A percentile compares a stretch with the other conserved stretches of the same genome.
Conservation (phyloP, 1,140 invertebrate genomes). For the Eumaeus atala region DNA sequence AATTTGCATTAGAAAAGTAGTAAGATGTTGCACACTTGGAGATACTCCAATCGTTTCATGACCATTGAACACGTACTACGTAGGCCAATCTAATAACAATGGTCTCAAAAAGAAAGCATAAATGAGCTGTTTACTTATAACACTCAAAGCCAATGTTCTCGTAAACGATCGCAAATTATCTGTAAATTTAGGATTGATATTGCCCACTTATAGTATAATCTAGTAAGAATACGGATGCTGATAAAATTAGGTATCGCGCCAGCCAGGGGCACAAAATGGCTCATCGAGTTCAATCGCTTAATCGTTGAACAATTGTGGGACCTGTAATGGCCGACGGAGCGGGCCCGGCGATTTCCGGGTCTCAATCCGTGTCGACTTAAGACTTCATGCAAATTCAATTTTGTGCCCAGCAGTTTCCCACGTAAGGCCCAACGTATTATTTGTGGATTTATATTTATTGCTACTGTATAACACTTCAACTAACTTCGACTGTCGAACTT, state of each 20-base stretch:
- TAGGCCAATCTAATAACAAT: no score
- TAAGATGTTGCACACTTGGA: no score
- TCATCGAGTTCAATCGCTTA: slow-evolving; percentile 41
- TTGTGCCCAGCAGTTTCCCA: slow-evolving; percentile 63
- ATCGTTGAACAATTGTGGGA: slow-evolving; percentile 49
- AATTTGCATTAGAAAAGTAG: no score
- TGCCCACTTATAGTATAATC: slow-evolving; percentile 4
- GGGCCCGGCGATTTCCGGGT: slow-evolving; percentile 46
- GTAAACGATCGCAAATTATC: slow-evolving; percentile 1
- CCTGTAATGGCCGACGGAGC: slow-evolving; percentile 56
- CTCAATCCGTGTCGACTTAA: slow-evolving; percentile 63
- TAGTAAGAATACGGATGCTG: slow-evolving; percentile 5
- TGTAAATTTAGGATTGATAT: slow-evolving; percentile 6
- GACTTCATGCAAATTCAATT: slow-evolving; percentile 73
- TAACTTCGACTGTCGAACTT: slow-evolving; percentile 73
- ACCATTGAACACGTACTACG: no score
- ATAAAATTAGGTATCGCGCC: slow-evolving; percentile 26
- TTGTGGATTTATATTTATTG: slow-evolving; percentile 74
- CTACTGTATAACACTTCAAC: slow-evolving; percentile 66
- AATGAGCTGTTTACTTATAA: neutral
- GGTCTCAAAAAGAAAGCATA: neutral
- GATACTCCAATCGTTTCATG: no score
- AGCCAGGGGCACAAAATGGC: slow-evolving; percentile 23
- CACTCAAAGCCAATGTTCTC: slow-evolving; percentile 1
- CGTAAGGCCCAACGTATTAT: slow-evolving; percentile 70